Evolutionary conservation across 2,888 invertebrate species (phyloP), one percentile per base, ranked within the genome.

Genomic region (Phengaris arion): DNA sequence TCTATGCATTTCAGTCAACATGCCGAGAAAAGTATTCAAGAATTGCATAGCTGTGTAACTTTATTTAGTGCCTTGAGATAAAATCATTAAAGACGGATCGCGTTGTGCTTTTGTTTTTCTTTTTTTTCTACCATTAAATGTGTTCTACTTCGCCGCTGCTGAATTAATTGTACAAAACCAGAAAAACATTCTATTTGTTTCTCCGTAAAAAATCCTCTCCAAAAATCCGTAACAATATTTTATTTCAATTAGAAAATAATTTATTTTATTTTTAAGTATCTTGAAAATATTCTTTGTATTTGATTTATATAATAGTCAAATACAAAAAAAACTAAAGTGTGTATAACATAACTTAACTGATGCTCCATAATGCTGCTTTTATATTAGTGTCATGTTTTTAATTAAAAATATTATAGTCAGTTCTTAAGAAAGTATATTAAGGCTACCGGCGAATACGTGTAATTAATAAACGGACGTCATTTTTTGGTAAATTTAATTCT

Each of bases 1-100:
- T 76, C 54, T 74, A 75, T 77, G 76, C 77, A 77, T 80, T 79
- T 80, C 79, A 77, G 77, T 77, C 74, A 15, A 68, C 72, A 7
- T 35, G 72, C 72, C n/a, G 54, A 72, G 72, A 72, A 72, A 54
- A 72, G 54, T 72, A 54, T 45, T 70, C 70, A 70, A 70, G 1
- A 52, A 48, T 51, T 70, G 9, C 45, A 22, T 54, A 35, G n/a
- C 54, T 77, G 55, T 78, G 13, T 45, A 48, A 48, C 55, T 74
- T 46, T 13, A 54, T 54, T 55, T 74, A 45, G 51, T 74, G 55
- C n/a, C 6, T 74, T 9, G 57, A 74, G 57, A 59, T 74, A 15
- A 74, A 74, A 45, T 48, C 12, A 74, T 74, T 74, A 74, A 74
- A 55, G n/a, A 48, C 74, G 45, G 52, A 72, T 72, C 52, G 52